These are phyloP conservation scores for Cybosia mesomella DNA, from an alignment of 2,888 invertebrate species.

Conservation along the genomic window DNA sequence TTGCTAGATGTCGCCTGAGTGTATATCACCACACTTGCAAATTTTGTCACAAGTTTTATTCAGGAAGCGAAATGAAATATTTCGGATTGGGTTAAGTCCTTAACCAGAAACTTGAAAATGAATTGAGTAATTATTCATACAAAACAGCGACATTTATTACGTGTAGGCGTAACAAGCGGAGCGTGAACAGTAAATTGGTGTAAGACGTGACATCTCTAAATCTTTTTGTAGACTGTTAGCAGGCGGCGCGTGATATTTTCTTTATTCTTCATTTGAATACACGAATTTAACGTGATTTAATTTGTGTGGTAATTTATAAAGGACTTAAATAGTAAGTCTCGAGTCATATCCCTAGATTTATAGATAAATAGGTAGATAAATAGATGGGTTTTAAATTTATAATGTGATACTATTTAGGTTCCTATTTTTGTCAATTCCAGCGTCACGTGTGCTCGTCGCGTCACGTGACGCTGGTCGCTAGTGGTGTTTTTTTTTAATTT, in stretches of 20 bases:
- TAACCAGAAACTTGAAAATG: not conserved
- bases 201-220: constrained; percentile 15
- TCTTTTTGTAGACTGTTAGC: constrained; percentile 14
- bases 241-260: constrained; percentile 13
- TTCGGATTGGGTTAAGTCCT: not conserved
- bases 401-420: no score
- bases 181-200: constrained; percentile 17
- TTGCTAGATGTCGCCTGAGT: no score
- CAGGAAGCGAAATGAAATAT: not conserved
- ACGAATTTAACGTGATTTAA: not conserved
- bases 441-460: no score
- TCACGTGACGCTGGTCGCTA: no score
- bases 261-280: constrained; percentile 10
- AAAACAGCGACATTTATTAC: constrained; percentile 10
- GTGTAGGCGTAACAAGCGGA: constrained; percentile 15
- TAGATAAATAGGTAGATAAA: not conserved
- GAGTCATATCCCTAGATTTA: not conserved
- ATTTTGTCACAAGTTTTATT: constrained; percentile 5
- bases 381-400: no score
- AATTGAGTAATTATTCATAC: constrained; percentile 5
- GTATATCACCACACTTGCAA: no score
- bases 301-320: not conserved
- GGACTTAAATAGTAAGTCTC: not conserved
- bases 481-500: no score
- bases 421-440: no score